phyloP scores from a whole-genome alignment of 1,140 invertebrate species.

The Papilio xuthus region DNA sequence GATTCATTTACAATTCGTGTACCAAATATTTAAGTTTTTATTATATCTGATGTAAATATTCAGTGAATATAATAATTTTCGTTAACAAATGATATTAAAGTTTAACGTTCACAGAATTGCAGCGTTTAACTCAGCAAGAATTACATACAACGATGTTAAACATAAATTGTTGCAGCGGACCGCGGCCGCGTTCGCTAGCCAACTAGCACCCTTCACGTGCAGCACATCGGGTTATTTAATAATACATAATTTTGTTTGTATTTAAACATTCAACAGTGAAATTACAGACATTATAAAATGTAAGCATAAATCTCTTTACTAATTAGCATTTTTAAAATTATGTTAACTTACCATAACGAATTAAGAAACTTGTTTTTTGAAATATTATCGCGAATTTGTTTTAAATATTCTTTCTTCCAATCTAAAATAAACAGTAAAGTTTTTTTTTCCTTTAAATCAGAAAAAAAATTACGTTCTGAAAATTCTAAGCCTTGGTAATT shows the following conservation, averaged over 20 bases:
- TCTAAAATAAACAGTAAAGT: too few species aligned
- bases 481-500: not conserved
- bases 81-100: conserved; percentile 10
- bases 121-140: conserved; percentile 28
- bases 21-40: not conserved
- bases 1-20: not conserved
- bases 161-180: conserved; percentile 12
- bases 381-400: too few species aligned
- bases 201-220: conserved; percentile 5
- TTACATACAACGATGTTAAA: conserved; percentile 28
- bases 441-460: not conserved
- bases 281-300: not conserved
- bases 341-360: too few species aligned
- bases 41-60: not conserved
- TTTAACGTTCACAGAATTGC: conserved; percentile 5
- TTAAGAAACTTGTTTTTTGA: too few species aligned
- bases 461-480: not conserved
- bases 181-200: not conserved
- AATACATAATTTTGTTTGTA: not conserved
- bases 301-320: not conserved
- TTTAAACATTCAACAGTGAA: not conserved
- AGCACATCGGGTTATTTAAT: conserved; percentile 4
- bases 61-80: not conserved
- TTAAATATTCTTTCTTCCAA: too few species aligned
- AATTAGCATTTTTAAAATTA: not conserved